phyloP scores from a whole-genome alignment of 2,888 invertebrate species.

The Dendrolimus houi region DNA sequence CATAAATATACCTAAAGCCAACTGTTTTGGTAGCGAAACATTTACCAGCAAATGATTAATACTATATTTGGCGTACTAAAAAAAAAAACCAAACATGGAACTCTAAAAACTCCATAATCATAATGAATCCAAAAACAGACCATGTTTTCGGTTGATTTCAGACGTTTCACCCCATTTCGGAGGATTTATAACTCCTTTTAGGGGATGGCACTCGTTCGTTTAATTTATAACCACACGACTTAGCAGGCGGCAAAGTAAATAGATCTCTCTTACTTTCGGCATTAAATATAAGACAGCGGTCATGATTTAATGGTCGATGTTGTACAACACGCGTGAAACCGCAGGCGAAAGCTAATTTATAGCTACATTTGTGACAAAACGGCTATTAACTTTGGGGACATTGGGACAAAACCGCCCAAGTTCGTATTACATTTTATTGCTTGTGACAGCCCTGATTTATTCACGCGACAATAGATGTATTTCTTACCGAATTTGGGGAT shows the following conservation, averaged over 20 bases:
- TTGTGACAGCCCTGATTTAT: slow-evolving; percentile 24
- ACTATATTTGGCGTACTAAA: too few relatives aligned
- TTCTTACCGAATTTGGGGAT: slow-evolving; percentile 9
- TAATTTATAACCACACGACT: slow-evolving; percentile 38
- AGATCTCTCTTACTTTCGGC: neutral
- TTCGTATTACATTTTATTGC: slow-evolving; percentile 5
- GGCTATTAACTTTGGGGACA: slow-evolving; percentile 18
- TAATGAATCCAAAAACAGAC: too few relatives aligned
- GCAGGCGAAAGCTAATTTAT: slow-evolving; percentile 22
- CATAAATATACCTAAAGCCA: too few relatives aligned
- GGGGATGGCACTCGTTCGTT: slow-evolving; percentile 30
- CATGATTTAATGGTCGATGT: neutral
- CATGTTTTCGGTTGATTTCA: neutral
- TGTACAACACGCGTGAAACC: neutral
- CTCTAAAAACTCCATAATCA: too few relatives aligned
- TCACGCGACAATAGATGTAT: slow-evolving; percentile 15
- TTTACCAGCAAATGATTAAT: too few relatives aligned
- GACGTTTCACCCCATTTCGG: slow-evolving; percentile 20
- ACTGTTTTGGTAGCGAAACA: too few relatives aligned
- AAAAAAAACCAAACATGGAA: too few relatives aligned
- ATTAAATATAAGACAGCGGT: neutral
- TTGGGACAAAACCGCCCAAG: slow-evolving; percentile 5
- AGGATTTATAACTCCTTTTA: slow-evolving; percentile 45
- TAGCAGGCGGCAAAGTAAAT: neutral
- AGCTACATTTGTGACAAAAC: slow-evolving; percentile 31